Conservation (phyloP, 2,888 invertebrate species). For the Seladonia tumulorum region DNA sequence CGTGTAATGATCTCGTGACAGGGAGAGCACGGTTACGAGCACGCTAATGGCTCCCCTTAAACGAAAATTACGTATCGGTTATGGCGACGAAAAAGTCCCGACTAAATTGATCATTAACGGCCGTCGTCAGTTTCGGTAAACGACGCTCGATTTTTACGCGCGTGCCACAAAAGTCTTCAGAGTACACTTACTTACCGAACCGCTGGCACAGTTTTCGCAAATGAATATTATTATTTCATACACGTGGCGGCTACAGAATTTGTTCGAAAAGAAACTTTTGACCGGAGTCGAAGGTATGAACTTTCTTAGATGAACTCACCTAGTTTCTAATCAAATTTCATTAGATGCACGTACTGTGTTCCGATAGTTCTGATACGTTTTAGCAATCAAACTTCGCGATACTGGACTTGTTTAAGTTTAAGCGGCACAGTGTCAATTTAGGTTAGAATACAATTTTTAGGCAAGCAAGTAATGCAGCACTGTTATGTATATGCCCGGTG, state of each 20-base stretch:
- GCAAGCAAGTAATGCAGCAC: background rate
- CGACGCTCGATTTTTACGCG: background rate
- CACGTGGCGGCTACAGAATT: background rate
- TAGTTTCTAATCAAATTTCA: background rate
- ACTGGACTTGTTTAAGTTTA: too few relatives aligned
- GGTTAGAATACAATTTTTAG: background rate
- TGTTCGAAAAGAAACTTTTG: background rate
- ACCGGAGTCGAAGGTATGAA: background rate
- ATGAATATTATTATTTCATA: background rate
- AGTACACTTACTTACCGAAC: background rate
- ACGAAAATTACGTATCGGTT: slow-evolving; percentile 23
- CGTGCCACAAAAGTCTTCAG: background rate
- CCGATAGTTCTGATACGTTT: background rate
- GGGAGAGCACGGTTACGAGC: slow-evolving; percentile 26
- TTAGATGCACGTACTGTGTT: background rate
- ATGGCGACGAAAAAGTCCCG: background rate
- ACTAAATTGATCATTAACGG: background rate
- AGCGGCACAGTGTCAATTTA: too few relatives aligned
- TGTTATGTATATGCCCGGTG: too few relatives aligned
- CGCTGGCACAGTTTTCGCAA: background rate
- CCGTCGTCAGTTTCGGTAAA: background rate
- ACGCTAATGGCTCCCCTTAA: slow-evolving; percentile 16
- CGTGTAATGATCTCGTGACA: slow-evolving; percentile 39
- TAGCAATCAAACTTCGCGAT: background rate
- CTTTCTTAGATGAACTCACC: too few relatives aligned